Conservation (phyloP, 2,797 vertebrate species). For the Rachycentron canadum region DNA sequence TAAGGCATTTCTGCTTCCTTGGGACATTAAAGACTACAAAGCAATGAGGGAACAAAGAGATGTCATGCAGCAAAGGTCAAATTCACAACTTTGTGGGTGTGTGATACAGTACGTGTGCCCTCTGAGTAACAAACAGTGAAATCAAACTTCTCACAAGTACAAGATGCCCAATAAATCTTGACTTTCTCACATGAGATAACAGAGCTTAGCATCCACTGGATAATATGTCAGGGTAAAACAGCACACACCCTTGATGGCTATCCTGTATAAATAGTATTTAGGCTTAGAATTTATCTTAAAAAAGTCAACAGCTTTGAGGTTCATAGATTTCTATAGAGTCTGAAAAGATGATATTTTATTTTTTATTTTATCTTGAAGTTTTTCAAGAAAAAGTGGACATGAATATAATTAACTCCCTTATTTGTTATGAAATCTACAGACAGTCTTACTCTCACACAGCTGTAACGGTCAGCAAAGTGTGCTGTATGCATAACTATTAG, state of each 20-base stretch:
- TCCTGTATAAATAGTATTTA: background rate
- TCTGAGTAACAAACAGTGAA: constrained; percentile 9
- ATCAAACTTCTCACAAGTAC: constrained; percentile 23
- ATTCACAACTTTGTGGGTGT: constrained; percentile 22
- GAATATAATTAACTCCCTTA: background rate
- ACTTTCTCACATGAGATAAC: background rate
- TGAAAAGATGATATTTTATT: background rate
- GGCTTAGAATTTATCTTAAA: background rate
- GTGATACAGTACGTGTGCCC: background rate
- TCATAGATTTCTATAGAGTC: background rate
- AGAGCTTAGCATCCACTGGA: background rate
- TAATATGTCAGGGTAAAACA: background rate
- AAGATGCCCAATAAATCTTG: background rate
- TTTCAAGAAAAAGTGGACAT: background rate
- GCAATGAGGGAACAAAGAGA: constrained; percentile 9
- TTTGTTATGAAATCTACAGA: background rate
- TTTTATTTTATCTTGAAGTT: background rate
- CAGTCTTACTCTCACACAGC: background rate
- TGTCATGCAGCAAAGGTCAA: constrained; percentile 37
- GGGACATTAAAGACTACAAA: constrained; percentile 21
- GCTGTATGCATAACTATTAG: no score
- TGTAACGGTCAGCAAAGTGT: background rate
- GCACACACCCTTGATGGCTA: background rate
- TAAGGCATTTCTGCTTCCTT: constrained; percentile 50
- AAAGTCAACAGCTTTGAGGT: background rate